Evolutionary conservation across 2,113 vertebrate genomes (phyloP).

Genomic region (Aphyosemion australe): DNA sequence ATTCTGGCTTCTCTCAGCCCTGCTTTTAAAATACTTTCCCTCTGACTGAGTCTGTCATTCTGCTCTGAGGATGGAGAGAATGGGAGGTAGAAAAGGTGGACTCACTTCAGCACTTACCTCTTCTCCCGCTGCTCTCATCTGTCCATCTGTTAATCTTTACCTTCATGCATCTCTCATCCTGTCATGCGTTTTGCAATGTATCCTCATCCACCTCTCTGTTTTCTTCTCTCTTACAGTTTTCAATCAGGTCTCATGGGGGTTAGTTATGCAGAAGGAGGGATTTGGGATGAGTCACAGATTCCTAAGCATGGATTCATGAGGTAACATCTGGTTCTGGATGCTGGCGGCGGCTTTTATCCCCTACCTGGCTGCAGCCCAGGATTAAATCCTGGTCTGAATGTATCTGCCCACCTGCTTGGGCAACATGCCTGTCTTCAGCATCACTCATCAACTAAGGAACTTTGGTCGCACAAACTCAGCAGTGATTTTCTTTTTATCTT

Average conservation of each 20-base stretch:
- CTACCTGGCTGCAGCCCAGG: constrained; percentile 46
- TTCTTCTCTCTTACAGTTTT: constrained; percentile 1
- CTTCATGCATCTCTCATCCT: constrained; percentile 19
- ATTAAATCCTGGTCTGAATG: constrained; percentile 15
- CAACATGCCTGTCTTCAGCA: constrained; percentile 1
- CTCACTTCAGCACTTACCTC: constrained; percentile 6
- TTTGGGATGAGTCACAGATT: constrained; percentile 63
- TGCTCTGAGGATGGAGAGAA: constrained; percentile 2
- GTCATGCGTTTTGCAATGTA: constrained; percentile 36
- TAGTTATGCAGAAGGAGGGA: constrained; percentile 19
- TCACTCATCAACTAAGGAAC: background rate
- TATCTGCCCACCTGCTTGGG: constrained; percentile 15
- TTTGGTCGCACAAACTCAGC: background rate
- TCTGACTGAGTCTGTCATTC: constrained; percentile 30
- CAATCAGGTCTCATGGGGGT: constrained; percentile 14
- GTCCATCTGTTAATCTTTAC: constrained; percentile 38
- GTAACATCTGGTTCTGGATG: constrained; percentile 70
- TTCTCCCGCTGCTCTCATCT: constrained; percentile 16
- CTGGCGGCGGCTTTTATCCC: constrained; percentile 34
- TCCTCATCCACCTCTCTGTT: background rate
- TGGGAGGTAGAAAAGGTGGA: background rate
- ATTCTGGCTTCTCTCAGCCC: constrained; percentile 44
- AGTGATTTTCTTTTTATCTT: too few species aligned
- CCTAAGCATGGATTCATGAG: constrained; percentile 48
- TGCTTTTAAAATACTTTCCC: constrained; percentile 42